Base-by-base conservation (phyloP, 2,113 vertebrate species). In the Chaenogobius annularis region DNA sequence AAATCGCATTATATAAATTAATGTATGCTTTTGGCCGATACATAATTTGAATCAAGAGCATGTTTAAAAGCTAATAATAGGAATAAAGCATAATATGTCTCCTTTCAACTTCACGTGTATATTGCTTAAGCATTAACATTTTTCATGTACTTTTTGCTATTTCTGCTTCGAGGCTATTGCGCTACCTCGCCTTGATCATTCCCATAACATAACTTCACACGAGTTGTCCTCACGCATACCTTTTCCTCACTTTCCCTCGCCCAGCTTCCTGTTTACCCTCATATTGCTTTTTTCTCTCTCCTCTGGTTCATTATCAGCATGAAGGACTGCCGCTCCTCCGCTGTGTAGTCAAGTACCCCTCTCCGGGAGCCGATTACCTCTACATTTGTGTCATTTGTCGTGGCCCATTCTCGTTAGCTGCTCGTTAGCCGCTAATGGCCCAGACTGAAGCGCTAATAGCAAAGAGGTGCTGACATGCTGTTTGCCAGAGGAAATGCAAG, bases 361-460 rank as follows among this genome's bases (percentile, higher is more conserved):
- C 10, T 22, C 74, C 62, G 78, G 44, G 83, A 81, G 72, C 63
- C 83, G 78, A 86, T 88, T 80, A 80, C 22, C 11, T 37, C 46
- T 47, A 61, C 35, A 52, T 85, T 78, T 84, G 54, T 88, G 70
- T 85, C 23, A 75, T 78, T 72, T 79, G 64, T 31, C 9, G 52
- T 6, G 11, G 26, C 69, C 63, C 7, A 19, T 62, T 68, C 66
- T 79, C 61, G n/a, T 58, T 12, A 19, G 44, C 15, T 14, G 50
- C 69, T 87, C 52, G 74, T 88, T 88, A 86, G 69, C 22, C 10
- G 70, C 68, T 87, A 85, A 88, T 87, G 75, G 73, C 71, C 70
- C 65, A 77, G 66, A 80, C 70, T 83, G 79, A 83, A 66, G 59
- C 70, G 8, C 65, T 86, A 77, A 85, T 85, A 69, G 81, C 14